Evolutionary conservation across 1,140 invertebrate species (phyloP), one percentile per base, ranked within the genome.

Genomic region (Drosophila lacertosa): DNA sequence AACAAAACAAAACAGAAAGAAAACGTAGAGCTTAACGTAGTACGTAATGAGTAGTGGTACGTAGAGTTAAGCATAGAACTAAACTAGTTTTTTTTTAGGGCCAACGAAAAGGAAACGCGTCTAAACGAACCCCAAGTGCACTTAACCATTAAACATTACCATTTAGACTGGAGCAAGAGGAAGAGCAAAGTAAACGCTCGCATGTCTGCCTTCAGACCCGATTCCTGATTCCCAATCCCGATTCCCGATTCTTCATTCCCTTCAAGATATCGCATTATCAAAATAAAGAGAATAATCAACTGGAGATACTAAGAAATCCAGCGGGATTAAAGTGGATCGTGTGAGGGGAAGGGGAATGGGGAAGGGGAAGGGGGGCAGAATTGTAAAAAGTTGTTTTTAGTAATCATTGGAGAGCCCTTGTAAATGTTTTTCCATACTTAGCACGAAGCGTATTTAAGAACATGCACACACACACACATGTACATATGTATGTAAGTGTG

Each of bases 381-480:
- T 80, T 84, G 81, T 84, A 84, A 81, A 84, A 86, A 84, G 77
- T 86, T 80, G 68, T 77, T 74, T 74, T 80, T 69, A 84, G 66
- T 79, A 75, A 83, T 74, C 53, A 74, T 78, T 59, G 45, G 63
- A 64, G 59, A 63, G 40, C 48, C 62, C 74, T 74, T 78, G 79
- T 84, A 83, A 68, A 72, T 72, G 68, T 72, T 72, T 66, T 55
- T 69, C 50, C 47, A 67, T 53, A 40, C 51, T 39, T 26, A 67
- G 55, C 57, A 60, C 55, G 47, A 73, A 55, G 50, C 35, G 53
- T 59, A 66, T 65, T 58, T 51, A 64, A 71, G 37, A 40, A 48
- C 45, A 67, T 63, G 37, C 39, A 54, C 45, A 29, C 39, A 48
- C 40, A 48, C 45, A 67, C 40, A 48, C 45, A 67, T 63, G 37